These are phyloP conservation scores for Porites australiensis DNA, from an alignment of 64 coral and sea anemone genomes.

Conservation along the genomic window DNA sequence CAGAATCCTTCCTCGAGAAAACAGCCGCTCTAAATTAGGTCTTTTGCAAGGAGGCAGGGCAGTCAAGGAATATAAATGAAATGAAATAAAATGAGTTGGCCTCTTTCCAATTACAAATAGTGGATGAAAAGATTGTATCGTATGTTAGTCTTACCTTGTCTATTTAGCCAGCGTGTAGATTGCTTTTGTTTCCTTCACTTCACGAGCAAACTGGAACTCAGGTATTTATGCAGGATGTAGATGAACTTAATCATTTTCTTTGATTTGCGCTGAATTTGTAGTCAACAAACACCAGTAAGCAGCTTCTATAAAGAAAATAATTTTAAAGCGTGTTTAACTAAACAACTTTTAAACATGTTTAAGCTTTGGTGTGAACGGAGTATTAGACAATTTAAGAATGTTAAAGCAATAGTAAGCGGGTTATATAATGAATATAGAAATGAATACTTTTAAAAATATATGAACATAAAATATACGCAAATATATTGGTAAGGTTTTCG, in stretches of 20 bases:
- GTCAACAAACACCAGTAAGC: too few species aligned
- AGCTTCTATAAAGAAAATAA: too few species aligned
- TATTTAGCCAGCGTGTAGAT: neutral
- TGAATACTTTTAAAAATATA: neutral
- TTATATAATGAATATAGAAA: neutral
- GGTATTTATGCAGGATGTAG: neutral
- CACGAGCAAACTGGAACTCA: neutral
- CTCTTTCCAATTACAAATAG: neutral
- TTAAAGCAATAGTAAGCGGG: neutral
- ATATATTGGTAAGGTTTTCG: neutral
- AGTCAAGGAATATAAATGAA: neutral
- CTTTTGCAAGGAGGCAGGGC: neutral
- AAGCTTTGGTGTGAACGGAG: too few species aligned
- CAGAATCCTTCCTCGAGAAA: neutral
- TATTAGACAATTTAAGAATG: conserved; percentile 2
- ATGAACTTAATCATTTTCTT: neutral
- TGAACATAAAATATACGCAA: conserved; percentile 4
- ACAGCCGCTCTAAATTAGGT: neutral
- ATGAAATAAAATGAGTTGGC: neutral
- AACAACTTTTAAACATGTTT: too few species aligned
- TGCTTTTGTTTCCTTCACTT: neutral
- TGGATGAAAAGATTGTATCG: neutral
- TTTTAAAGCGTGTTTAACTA: too few species aligned
- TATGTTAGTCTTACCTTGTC: conserved; percentile 10
- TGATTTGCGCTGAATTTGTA: too few species aligned